Conservation (phyloP, 2,797 vertebrate genomes). For the Acanthurus leucopareius region DNA sequence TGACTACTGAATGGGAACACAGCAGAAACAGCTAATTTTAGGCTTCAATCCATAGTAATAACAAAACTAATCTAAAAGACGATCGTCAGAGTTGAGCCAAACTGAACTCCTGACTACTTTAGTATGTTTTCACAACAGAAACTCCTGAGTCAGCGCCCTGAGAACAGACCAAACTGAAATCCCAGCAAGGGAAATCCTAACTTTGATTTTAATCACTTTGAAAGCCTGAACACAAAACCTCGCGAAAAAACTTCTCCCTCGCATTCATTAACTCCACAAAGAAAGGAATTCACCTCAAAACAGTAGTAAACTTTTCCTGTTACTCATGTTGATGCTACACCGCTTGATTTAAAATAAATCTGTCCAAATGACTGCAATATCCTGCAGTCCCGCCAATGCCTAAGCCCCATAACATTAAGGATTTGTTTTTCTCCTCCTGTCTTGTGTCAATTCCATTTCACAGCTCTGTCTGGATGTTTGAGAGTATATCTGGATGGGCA, state of each 20-base stretch:
- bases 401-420: constrained; percentile 47
- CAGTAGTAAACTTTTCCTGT: constrained; percentile 7
- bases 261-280: constrained; percentile 40
- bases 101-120: constrained; percentile 18
- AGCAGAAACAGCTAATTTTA: not conserved
- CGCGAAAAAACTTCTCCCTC: constrained; percentile 33
- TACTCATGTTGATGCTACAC: not conserved
- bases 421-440: constrained; percentile 40
- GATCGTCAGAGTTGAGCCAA: constrained; percentile 31
- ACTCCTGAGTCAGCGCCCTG: constrained; percentile 30
- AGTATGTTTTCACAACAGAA: constrained; percentile 50
- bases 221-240: constrained; percentile 47
- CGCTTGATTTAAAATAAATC: constrained; percentile 47
- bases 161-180: constrained; percentile 39
- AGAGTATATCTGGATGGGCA: constrained; percentile 31
- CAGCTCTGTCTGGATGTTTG: constrained; percentile 43
- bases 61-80: constrained; percentile 3
- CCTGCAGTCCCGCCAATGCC: constrained; percentile 38
- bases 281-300: constrained; percentile 25
- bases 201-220: constrained; percentile 47
- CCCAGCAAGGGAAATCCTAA: constrained; percentile 29
- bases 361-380: constrained; percentile 39
- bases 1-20: constrained; percentile 9
- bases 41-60: not conserved
- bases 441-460: constrained; percentile 50